Evolutionary conservation across 2,113 vertebrate species (phyloP).

Genomic region (Clarias magur): DNA sequence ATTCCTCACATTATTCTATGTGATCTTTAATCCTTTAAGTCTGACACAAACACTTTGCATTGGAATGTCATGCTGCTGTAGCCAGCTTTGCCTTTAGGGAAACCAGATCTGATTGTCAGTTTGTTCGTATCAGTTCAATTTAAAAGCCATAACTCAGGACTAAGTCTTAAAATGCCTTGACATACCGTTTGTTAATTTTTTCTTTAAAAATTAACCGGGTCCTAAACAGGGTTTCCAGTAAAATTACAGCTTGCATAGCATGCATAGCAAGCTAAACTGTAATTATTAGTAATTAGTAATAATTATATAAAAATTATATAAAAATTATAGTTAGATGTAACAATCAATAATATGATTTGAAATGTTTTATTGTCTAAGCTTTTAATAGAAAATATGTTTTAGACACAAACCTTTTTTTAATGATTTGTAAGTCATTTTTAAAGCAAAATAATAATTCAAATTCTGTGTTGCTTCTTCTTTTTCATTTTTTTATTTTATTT

Average conservation of each 20-base stretch:
- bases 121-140: slow-evolving; percentile 7
- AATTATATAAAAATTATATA: neutral
- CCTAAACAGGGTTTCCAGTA: neutral
- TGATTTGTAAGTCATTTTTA: neutral
- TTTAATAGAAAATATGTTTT: neutral
- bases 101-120: slow-evolving; percentile 62
- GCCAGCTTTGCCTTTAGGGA: slow-evolving; percentile 60
- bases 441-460: neutral
- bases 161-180: neutral
- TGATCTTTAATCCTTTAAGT: slow-evolving; percentile 72
- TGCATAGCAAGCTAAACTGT: no score
- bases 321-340: neutral
- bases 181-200: neutral
- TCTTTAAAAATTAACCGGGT: no score
- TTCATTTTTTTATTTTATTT: neutral
- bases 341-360: neutral
- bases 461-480: neutral
- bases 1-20: slow-evolving; percentile 65
- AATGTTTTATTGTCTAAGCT: neutral
- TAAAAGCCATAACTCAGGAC: neutral
- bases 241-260: neutral
- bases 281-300: neutral
- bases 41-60: slow-evolving; percentile 69
- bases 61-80: slow-evolving; percentile 65
- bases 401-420: neutral